A percentile compares a stretch with the other conserved stretches of the same genome.
Conservation (phyloP, 1,140 invertebrate genomes). For the Eufriesea mexicana region DNA sequence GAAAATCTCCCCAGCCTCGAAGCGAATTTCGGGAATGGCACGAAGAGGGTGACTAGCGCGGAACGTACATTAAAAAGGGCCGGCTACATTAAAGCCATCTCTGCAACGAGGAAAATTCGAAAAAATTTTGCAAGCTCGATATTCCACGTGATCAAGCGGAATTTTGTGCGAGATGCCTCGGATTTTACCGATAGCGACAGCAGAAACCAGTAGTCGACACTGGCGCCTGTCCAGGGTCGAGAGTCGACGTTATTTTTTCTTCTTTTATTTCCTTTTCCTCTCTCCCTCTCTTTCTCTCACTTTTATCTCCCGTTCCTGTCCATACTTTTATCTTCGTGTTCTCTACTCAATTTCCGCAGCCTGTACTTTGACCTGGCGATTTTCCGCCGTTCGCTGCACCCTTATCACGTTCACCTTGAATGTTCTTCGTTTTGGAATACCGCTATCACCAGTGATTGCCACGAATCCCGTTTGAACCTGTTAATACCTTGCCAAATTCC, state of each 20-base stretch:
- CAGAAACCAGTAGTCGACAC: background rate
- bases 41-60: too few relatives aligned
- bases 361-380: constrained; percentile 20
- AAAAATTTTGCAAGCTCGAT: background rate
- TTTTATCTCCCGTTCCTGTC: background rate
- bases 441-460: background rate
- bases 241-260: background rate
- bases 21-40: background rate
- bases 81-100: too few relatives aligned
- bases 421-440: constrained; percentile 7
- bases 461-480: background rate
- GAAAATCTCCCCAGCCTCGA: too few relatives aligned
- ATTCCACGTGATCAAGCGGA: background rate
- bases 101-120: too few relatives aligned
- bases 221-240: background rate
- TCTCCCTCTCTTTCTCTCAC: too few relatives aligned
- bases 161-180: background rate
- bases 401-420: constrained; percentile 28
- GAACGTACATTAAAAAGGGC: too few relatives aligned
- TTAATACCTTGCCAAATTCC: constrained; percentile 14
- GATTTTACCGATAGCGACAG: background rate
- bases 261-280: background rate
- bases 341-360: constrained; percentile 19
- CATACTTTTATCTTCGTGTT: background rate
- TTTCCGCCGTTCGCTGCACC: background rate